These are phyloP conservation scores for Cristatella mucedo DNA, from an alignment of 2,888 invertebrate species.

Conservation along the genomic window DNA sequence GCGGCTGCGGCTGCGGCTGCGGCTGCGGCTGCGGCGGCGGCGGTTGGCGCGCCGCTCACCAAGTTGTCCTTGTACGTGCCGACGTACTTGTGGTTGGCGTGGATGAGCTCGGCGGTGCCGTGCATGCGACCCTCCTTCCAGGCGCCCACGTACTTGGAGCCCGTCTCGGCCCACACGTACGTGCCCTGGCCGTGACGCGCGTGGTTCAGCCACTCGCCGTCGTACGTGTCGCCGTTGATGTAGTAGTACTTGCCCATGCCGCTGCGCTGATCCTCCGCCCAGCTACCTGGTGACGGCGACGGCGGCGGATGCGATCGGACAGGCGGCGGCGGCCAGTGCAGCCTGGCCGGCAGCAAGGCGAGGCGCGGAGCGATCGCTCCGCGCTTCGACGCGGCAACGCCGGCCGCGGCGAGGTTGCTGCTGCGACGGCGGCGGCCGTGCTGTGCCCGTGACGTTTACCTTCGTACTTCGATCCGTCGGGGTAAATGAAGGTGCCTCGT, in stretches of 20 bases:
- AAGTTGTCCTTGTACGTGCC: slow-evolving; percentile 35
- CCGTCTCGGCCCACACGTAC: slow-evolving; percentile 33
- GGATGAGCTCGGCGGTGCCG: slow-evolving; percentile 36
- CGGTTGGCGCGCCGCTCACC: too few relatives aligned
- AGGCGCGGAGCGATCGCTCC: too few relatives aligned
- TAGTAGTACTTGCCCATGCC: slow-evolving; percentile 37
- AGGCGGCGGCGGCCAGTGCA: too few relatives aligned
- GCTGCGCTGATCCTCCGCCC: slow-evolving; percentile 37
- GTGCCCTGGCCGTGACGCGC: slow-evolving; percentile 35
- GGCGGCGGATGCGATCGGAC: too few relatives aligned
- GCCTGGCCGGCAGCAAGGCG: too few relatives aligned
- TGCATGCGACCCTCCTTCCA: slow-evolving; percentile 35
- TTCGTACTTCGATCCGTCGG: slow-evolving; percentile 70
- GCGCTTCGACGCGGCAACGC: too few relatives aligned
- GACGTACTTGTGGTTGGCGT: slow-evolving; percentile 37
- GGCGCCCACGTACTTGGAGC: slow-evolving; percentile 34
- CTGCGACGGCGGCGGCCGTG: too few relatives aligned
- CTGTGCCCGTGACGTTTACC: too few relatives aligned
- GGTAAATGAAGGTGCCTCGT: slow-evolving; percentile 64
- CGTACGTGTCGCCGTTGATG: slow-evolving; percentile 36
- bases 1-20: too few relatives aligned
- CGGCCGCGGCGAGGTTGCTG: too few relatives aligned
- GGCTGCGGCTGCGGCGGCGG: too few relatives aligned
- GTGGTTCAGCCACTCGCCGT: slow-evolving; percentile 39
- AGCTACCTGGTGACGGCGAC: slow-evolving; percentile 33